Base-by-base conservation (phyloP, 2,113 vertebrate species). In the Cairina moschata region DNA sequence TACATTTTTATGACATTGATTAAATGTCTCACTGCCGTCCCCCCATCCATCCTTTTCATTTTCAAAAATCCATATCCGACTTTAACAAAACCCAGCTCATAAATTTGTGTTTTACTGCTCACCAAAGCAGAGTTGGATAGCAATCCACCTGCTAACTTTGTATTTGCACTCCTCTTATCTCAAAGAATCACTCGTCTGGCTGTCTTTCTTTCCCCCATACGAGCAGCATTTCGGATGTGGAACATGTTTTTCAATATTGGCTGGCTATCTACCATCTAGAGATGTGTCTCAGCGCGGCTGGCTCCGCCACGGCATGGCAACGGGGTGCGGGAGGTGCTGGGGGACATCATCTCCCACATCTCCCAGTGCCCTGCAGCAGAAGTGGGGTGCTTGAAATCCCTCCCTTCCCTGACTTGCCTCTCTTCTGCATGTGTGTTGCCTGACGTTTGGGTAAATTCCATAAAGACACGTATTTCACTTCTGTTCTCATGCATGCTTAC, bases 1-100 rank as follows among this genome's bases (percentile, higher is more conserved):
- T 98, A 97, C 97, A 97, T 98, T 98, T 98, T 98, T 98, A 98
- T 98, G 98, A 98, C 98, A 98, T 98, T 98, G 98, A 98, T 98
- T 98, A 98, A 98, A 98, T 96, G 98, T 98, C 98, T 98, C 95
- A 74, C 88, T 95, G 93, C 96, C 52, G 0, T 95, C 96, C 96
- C 96, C 96, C 96, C 97, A 98, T 98, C 98, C 97, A 97, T 98
- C 97, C 98, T 98, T 98, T 97, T 97, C 98, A 36, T 97, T 98
- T 97, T 97, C 96, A 91, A 97, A 98, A 98, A 98, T 98, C 98
- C 95, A 97, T 98, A 97, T 97, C 91, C 4, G 66, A 97, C 95
- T 97, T 98, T 97, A 97, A 97, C 96, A 96, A 97, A 98, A 97
- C 96, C 89, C 95, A 98, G 96, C 95, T 96, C 97, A 95, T 98